Evolutionary conservation across 2,113 vertebrate species (phyloP).

Genomic region (Menidia beryllina): DNA sequence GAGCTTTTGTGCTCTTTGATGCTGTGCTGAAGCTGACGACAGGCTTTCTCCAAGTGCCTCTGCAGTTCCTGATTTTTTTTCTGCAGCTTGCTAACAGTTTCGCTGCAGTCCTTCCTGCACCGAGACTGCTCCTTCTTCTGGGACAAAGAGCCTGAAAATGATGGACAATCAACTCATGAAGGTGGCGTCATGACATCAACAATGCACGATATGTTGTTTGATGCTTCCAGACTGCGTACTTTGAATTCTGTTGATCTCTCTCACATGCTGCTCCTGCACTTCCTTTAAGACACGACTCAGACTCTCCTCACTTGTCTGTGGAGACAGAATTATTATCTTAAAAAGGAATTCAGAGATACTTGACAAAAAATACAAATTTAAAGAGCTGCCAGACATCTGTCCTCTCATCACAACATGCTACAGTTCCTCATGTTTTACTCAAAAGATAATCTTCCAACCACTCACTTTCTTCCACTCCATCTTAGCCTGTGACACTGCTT

Average conservation of each 20-base stretch:
- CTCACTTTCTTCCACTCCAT: slow-evolving; percentile 85
- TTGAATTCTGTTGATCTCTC: slow-evolving; percentile 65
- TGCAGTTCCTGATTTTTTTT: slow-evolving; percentile 86
- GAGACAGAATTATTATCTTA: slow-evolving; percentile 2
- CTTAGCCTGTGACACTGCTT: slow-evolving; percentile 74
- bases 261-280: slow-evolving; percentile 69
- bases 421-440: background rate
- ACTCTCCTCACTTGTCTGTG: slow-evolving; percentile 74
- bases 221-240: slow-evolving; percentile 38
- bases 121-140: slow-evolving; percentile 66
- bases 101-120: slow-evolving; percentile 77
- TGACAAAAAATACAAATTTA: background rate
- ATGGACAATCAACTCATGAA: background rate
- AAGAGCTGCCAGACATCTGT: background rate
- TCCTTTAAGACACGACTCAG: slow-evolving; percentile 69
- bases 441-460: background rate
- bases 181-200: background rate
- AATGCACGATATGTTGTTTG: background rate
- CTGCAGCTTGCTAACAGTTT: slow-evolving; percentile 82
- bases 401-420: too few relatives aligned
- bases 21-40: slow-evolving; percentile 85
- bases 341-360: too few relatives aligned
- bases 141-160: slow-evolving; percentile 51
- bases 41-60: slow-evolving; percentile 86
- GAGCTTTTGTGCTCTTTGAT: slow-evolving; percentile 82